Conservation (phyloP, 2,888 invertebrate genomes). For the Harmothoe impar region DNA sequence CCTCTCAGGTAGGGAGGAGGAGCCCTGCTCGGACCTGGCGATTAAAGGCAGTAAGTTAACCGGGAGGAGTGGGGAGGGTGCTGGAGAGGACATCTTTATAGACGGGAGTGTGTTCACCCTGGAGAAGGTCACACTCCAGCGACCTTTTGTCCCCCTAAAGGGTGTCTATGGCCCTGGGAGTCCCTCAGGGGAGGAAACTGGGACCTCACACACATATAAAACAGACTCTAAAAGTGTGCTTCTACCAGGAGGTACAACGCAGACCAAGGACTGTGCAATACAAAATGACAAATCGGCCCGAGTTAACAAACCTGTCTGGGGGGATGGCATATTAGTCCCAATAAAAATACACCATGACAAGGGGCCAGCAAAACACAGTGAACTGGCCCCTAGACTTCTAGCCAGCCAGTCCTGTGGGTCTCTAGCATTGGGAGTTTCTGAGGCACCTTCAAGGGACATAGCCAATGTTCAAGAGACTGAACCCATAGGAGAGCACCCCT, state of each 20-base stretch:
- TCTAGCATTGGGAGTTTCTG: background rate
- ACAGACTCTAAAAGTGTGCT: background rate
- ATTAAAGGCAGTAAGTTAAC: constrained; percentile 1
- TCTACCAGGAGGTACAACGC: background rate
- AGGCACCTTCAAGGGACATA: background rate
- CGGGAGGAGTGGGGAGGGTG: background rate
- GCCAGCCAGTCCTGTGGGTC: constrained; percentile 23
- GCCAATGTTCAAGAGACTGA: background rate
- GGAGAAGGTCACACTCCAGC: background rate
- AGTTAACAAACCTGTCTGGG: background rate
- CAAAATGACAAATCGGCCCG: background rate
- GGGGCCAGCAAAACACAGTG: background rate
- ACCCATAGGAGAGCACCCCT: background rate
- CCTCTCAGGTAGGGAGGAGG: background rate
- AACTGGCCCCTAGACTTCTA: background rate
- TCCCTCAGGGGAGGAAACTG: background rate
- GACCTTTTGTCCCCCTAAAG: background rate
- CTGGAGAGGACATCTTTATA: constrained; percentile 10
- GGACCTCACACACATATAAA: too few species aligned
- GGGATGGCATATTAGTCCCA: constrained; percentile 27
- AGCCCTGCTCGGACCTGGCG: background rate
- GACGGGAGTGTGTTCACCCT: constrained; percentile 12
- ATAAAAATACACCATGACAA: background rate
- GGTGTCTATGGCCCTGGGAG: background rate
- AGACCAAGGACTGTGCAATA: constrained; percentile 19